Percentiles rank a stretch among this genome's conserved stretches.
Evolutionary conservation across 1,140 invertebrate genomes (phyloP).

Genomic region (Anastatus disparis): DNA sequence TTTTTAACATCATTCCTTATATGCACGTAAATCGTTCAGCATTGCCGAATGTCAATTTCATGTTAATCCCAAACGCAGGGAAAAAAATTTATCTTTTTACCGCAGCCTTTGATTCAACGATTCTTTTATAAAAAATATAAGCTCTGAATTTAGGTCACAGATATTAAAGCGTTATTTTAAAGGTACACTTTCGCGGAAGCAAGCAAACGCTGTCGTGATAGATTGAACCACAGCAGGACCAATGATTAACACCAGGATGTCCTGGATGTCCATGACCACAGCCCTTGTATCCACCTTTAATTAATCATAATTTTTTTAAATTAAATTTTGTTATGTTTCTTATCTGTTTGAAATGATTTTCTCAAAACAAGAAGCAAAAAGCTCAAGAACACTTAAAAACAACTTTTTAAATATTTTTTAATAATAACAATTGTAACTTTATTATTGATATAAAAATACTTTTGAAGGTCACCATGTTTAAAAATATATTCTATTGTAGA

Average conservation of each 20-base stretch:
- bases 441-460: too few species aligned
- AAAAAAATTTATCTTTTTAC: not conserved
- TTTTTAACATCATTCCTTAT: not conserved
- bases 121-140: constrained; percentile 36
- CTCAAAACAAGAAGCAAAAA: too few species aligned
- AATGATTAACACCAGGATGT: constrained; percentile 80
- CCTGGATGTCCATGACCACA: constrained; percentile 83
- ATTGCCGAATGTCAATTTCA: not conserved
- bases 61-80: not conserved
- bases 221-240: constrained; percentile 80
- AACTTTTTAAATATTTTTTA: too few species aligned
- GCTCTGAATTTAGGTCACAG: constrained; percentile 26
- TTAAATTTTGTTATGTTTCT: too few species aligned
- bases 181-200: constrained; percentile 47
- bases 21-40: not conserved
- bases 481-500: too few species aligned
- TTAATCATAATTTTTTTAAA: too few species aligned
- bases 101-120: constrained; percentile 24
- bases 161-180: constrained; percentile 54
- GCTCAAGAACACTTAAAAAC: too few species aligned
- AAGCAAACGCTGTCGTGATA: constrained; percentile 55
- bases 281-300: constrained; percentile 76
- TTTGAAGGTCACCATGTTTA: too few species aligned
- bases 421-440: too few species aligned
- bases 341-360: too few species aligned